Percentiles rank a stretch among this genome's conserved stretches.
phyloP scores from a whole-genome alignment of 2,797 vertebrate species.

The Intellagama lesueurii region DNA sequence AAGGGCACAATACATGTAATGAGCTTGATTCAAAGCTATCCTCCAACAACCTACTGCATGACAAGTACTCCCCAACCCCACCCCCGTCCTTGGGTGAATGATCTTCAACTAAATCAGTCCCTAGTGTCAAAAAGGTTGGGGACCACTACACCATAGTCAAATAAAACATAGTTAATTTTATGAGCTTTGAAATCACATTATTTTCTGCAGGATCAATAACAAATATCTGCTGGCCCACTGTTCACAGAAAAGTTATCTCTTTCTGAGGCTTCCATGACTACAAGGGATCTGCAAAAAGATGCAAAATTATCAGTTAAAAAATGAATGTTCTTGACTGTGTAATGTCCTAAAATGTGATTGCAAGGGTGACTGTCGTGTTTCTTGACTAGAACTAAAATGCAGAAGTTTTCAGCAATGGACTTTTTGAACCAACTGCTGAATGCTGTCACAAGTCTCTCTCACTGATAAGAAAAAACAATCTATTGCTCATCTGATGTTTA shows the following conservation, averaged over 20 bases:
- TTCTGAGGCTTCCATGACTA: neutral
- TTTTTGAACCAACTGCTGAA: neutral
- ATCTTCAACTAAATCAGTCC: no score
- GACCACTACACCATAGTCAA: neutral
- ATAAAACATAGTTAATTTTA: neutral
- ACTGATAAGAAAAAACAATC: neutral
- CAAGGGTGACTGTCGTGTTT: neutral
- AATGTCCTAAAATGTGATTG: conserved; percentile 10
- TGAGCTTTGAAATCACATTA: neutral
- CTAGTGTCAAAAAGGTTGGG: no score
- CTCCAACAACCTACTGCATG: no score
- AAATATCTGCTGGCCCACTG: neutral
- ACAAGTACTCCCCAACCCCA: no score
- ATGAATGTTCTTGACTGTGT: neutral
- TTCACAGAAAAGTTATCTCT: conserved; percentile 18
- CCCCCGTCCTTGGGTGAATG: no score
- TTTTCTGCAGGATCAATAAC: neutral
- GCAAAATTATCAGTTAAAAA: neutral
- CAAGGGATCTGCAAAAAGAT: neutral
- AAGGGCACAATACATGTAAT: no score
- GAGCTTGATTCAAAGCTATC: no score
- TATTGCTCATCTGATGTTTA: conserved; percentile 28
- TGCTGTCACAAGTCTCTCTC: neutral
- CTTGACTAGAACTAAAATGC: neutral
- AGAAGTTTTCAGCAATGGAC: conserved; percentile 33